A percentile compares a stretch with the other conserved stretches of the same genome.
These are phyloP conservation scores for Mungos mungo DNA, from an alignment of 2,113 vertebrate species.

Conservation along the genomic window DNA sequence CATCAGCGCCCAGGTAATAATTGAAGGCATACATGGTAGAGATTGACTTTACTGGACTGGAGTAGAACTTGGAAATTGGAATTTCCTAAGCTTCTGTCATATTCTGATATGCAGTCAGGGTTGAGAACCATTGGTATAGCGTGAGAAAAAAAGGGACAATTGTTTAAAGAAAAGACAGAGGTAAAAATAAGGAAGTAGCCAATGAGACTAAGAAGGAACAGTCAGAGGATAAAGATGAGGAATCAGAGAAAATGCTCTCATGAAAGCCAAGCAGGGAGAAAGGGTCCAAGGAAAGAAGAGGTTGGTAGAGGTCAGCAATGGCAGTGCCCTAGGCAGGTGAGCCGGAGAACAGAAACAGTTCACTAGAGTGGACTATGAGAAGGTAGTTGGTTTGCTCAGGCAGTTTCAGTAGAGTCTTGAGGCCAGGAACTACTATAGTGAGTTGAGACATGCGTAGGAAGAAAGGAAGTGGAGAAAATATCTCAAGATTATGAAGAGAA, in stretches of 20 bases:
- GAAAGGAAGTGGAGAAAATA: neutral
- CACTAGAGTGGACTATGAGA: accelerated
- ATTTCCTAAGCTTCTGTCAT: neutral
- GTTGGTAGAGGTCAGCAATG: neutral
- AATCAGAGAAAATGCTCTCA: neutral
- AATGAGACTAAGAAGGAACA: neutral
- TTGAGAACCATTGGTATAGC: neutral
- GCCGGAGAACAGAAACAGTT: neutral
- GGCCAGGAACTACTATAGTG: neutral
- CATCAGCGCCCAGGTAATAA: neutral
- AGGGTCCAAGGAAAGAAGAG: neutral
- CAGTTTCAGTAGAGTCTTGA: neutral
- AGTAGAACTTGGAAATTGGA: neutral
- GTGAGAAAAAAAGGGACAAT: neutral
- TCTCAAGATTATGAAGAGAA: neutral
- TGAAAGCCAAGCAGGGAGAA: neutral
- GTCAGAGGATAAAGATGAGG: neutral
- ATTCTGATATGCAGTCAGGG: neutral
- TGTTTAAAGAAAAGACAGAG: neutral
- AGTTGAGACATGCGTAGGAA: neutral
- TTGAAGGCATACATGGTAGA: neutral
- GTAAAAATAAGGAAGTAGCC: neutral
- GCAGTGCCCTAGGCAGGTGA: neutral
- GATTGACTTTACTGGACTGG: neutral
- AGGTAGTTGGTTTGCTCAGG: neutral